These are phyloP conservation scores for Poliocrania exsul DNA, from an alignment of 2,797 vertebrate species.

Conservation along the genomic window DNA sequence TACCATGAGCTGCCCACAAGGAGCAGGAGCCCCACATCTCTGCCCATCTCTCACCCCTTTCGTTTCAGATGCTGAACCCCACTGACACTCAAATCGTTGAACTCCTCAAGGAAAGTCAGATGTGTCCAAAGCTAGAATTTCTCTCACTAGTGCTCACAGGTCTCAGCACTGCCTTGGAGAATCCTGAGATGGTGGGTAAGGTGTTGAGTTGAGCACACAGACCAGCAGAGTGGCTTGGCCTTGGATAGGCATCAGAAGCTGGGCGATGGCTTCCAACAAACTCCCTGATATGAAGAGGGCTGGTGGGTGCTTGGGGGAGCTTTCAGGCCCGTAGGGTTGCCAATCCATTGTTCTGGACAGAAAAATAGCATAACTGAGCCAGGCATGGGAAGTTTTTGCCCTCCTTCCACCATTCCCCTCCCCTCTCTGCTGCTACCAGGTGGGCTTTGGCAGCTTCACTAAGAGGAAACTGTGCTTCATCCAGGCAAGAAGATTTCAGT, in stretches of 20 bases:
- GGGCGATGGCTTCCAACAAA: not conserved
- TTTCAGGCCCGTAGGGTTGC: not conserved
- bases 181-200: not conserved
- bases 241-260: not conserved
- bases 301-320: not conserved
- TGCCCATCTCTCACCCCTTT: not conserved
- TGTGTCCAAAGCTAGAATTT: not conserved
- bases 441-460: not conserved
- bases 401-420: not conserved
- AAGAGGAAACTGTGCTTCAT: not conserved
- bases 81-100: not conserved
- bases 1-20: not conserved
- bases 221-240: not conserved
- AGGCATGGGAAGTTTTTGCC: not conserved
- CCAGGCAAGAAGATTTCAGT: not conserved
- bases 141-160: not conserved
- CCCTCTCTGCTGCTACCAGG: not conserved
- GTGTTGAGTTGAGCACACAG: not conserved
- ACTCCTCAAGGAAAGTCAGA: not conserved
- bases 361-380: not conserved
- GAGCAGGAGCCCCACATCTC: not conserved
- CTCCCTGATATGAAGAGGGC: not conserved
- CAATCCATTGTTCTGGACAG: not conserved
- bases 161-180: not conserved
- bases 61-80: not conserved